Percentiles rank a stretch among this genome's conserved stretches.
These are phyloP conservation scores for Philopedon plagiatum DNA, from an alignment of 2,888 invertebrate genomes.

Conservation along the genomic window DNA sequence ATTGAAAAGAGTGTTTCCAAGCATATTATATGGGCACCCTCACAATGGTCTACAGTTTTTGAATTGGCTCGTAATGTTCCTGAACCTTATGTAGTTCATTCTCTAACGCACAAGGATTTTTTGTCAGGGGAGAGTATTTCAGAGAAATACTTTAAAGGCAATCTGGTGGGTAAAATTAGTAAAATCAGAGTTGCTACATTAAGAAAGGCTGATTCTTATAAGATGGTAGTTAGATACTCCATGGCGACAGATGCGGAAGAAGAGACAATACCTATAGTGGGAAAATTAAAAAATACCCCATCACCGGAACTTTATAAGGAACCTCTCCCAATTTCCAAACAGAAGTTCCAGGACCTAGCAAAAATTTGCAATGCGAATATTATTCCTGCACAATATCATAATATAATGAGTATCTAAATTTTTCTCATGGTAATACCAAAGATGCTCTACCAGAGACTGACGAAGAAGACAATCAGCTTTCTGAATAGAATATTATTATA, in stretches of 20 bases:
- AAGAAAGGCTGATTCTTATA: conserved; percentile 6
- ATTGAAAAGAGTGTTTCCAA: too few species aligned
- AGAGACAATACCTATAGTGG: conserved; percentile 6
- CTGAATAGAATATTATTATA: conserved; percentile 1
- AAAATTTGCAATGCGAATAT: conserved; percentile 15
- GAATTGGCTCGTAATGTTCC: too few species aligned
- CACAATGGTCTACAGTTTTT: too few species aligned
- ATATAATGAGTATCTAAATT: conserved; percentile 12
- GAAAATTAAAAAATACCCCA: conserved; percentile 3
- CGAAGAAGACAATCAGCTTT: conserved; percentile 9
- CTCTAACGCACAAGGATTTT: too few species aligned
- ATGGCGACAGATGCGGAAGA: conserved; percentile 1
- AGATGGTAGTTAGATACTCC: neutral
- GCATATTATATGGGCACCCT: too few species aligned
- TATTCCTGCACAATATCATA: conserved; percentile 3
- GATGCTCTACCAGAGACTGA: conserved; percentile 35
- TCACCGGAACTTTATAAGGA: conserved; percentile 4
- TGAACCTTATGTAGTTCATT: too few species aligned
- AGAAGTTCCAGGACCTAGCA: conserved; percentile 10
- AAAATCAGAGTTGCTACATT: conserved; percentile 16
- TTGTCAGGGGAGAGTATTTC: conserved; percentile 6
- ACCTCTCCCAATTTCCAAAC: conserved; percentile 13
- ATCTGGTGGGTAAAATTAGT: conserved; percentile 16
- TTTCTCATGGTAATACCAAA: conserved; percentile 12
- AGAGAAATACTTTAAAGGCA: conserved; percentile 22